Percentiles rank a stretch among this genome's conserved stretches.
phyloP scores from a whole-genome alignment of 1,140 invertebrate genomes.

The Drosophila nikananu region DNA sequence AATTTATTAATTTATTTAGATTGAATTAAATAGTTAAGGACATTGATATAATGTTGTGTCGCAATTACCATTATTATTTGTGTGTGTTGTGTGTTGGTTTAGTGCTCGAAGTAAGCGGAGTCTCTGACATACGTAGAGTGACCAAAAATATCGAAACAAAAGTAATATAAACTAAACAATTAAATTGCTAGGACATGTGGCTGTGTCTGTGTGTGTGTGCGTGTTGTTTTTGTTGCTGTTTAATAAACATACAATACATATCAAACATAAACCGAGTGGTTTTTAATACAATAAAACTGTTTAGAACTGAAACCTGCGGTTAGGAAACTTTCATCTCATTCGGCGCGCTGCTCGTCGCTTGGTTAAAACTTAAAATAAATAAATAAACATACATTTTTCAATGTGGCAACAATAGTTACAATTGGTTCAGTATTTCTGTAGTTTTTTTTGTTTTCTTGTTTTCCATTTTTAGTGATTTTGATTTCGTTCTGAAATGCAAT shows the following conservation, averaged over 20 bases:
- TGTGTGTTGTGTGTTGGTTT: conserved; percentile 49
- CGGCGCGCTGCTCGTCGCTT: conserved; percentile 27
- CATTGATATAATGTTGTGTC: conserved; percentile 79
- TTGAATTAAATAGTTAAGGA: conserved; percentile 82
- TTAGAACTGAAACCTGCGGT: conserved; percentile 65
- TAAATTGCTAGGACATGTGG: conserved; percentile 78
- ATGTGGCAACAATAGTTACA: conserved; percentile 83
- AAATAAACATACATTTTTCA: conserved; percentile 81
- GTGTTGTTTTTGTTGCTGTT: conserved; percentile 44
- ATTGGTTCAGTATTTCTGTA: conserved; percentile 60
- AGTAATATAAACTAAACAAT: conserved; percentile 76
- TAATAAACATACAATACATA: conserved; percentile 59
- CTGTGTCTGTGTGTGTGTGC: conserved; percentile 42
- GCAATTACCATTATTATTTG: conserved; percentile 62
- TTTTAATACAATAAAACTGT: conserved; percentile 65
- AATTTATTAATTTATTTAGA: conserved; percentile 82
- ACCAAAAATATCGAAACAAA: conserved; percentile 49
- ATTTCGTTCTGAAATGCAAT: conserved; percentile 75
- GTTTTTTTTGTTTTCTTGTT: conserved; percentile 19
- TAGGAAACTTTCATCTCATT: conserved; percentile 56
- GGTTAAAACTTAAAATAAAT: conserved; percentile 80
- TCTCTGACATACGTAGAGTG: conserved; percentile 22
- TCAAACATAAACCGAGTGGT: conserved; percentile 63
- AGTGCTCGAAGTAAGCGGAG: conserved; percentile 57
- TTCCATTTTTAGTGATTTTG: conserved; percentile 42